Base-by-base conservation (phyloP, 2,888 invertebrate genomes). In the Chrysolina haemoptera region DNA sequence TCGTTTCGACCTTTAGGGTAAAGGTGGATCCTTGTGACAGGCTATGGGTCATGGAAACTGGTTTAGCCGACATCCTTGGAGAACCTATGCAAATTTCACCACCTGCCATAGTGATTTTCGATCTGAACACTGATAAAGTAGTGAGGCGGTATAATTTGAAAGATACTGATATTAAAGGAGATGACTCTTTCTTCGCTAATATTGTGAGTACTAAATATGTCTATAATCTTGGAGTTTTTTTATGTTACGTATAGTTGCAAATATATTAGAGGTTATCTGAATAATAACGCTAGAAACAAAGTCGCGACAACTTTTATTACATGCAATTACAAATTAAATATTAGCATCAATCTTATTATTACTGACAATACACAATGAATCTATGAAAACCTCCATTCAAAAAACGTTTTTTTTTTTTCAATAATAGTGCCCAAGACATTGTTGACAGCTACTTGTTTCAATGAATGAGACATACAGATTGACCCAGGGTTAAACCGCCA, bases 31-130 rank as follows among this genome's bases (percentile, higher is more conserved):
- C 90, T 6, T 96, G 96, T 82, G 94, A 95, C 85, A 90, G 96
- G 62, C 90, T 96, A 10, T 96, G 96, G 95, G 93, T 94, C 6
- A 90, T 96, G 87, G 95, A 96, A 84, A 93, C 94, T 0, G 96
- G 95, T 69, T 87, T 94, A 48, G 92, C 93, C 55, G 94, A 95
- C 84, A 94, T 95, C 86, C 88, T 92, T 67, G 95, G 94, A 84
- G 88, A 88, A 40, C 89, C 90, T 48, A 92, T 92, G 79, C 93
- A 90, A 89, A 90, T 91, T 18, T 89, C 90, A 1, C 91, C 91
- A 1, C 91, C 93, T 9, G 91, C 93, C 0, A 89, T 95, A 59
- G 91, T 92, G 1, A 90, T 94, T 71, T 94, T 92, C 81, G 95
- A 95, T 84, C 88, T 96, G 71, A 94, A 93, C 77, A 95, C 94